Evolutionary conservation across 1,140 invertebrate genomes (phyloP), one percentile per base, ranked within the genome.

Genomic region (Tenebrio molitor): DNA sequence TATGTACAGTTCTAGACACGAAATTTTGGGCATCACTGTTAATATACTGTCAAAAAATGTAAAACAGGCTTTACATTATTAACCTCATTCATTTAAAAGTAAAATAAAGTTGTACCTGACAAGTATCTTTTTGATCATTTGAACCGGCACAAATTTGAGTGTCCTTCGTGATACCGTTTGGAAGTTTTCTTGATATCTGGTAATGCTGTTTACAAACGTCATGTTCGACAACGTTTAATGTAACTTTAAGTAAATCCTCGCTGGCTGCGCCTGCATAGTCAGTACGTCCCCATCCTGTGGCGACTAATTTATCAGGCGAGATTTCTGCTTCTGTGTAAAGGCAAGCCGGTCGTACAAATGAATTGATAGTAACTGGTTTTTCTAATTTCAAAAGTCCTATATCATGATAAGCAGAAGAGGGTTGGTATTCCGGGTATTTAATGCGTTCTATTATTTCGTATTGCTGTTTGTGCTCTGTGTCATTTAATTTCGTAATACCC

Each of bases 71-170:
- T 4, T 5, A 33, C 4, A 0, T 10, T 33, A 4, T 33, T 33
- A 5, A 5, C 10, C 4, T 4, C 10, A 33, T 33, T n/a, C n/a
- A n/a, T n/a, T n/a, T n/a, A n/a, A n/a, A n/a, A n/a, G n/a, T n/a
- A n/a, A n/a, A n/a, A 33, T 33, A 33, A 33, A 33, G 4, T 33
- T 17, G 76, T 77, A 83, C 81, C 53, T 81, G 81, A 74, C 85
- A 86, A 1, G 85, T 85, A 65, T 86, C 85, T 17, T 78, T 80
- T 39, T 68, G 77, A 0, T 42, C 76, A n/a, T 71, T 58, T 2
- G 81, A 85, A 12, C 92, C 92, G 8, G 91, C 92, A 79, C 92
- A 93, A n/a, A 93, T 78, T 77, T 88, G 86, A 69, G 84, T 85
- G 0, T 83, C 79, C 0, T 81, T 73, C 8, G 29, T 34, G 12